These are phyloP conservation scores for Pangasius macronema DNA, from an alignment of 2,797 vertebrate genomes.

Conservation along the genomic window DNA sequence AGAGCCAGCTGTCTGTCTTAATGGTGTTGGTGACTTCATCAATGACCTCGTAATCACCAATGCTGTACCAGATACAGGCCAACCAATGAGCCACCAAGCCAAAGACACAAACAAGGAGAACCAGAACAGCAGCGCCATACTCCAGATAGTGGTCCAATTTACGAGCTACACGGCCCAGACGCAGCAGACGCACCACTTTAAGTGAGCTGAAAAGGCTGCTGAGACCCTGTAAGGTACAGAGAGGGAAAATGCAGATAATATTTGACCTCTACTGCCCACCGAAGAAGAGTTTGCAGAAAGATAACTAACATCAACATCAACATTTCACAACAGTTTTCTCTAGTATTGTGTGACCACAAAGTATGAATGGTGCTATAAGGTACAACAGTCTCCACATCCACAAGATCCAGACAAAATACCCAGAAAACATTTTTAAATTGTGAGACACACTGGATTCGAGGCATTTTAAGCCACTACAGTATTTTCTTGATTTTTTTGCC, in stretches of 20 bases:
- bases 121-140: conserved; percentile 85
- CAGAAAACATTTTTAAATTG: conserved; percentile 20
- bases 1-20: conserved; percentile 88
- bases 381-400: background rate
- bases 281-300: background rate
- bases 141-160: conserved; percentile 89
- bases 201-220: conserved; percentile 90
- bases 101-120: conserved; percentile 86
- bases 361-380: background rate
- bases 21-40: conserved; percentile 85
- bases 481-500: conserved; percentile 29
- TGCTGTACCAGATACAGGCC: conserved; percentile 90
- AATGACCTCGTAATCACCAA: conserved; percentile 87
- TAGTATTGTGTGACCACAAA: background rate
- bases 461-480: conserved; percentile 21
- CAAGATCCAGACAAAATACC: background rate
- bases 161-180: conserved; percentile 84
- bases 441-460: background rate
- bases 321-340: background rate
- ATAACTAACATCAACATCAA: background rate
- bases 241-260: background rate
- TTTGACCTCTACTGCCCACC: background rate
- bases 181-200: conserved; percentile 85
- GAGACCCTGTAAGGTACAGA: conserved; percentile 75
- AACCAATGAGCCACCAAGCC: conserved; percentile 88